phyloP scores from a whole-genome alignment of 1,140 invertebrate genomes.

The Euura lappo region DNA sequence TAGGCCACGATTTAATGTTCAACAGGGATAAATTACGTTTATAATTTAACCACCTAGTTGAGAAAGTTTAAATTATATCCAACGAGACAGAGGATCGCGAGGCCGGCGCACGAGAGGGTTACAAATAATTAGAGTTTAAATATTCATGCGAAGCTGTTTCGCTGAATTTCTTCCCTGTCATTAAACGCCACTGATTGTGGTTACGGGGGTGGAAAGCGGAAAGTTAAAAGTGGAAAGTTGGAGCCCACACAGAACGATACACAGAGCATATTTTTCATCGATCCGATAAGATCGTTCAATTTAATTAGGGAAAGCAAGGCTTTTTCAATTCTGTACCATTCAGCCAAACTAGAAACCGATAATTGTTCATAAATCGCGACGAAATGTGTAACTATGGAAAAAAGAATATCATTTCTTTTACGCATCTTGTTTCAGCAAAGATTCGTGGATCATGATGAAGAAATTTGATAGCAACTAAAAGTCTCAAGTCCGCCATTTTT shows the following conservation, averaged over 20 bases:
- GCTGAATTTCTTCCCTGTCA: not conserved
- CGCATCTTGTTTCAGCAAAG: too few species aligned
- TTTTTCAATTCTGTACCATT: not conserved
- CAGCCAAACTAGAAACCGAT: not conserved
- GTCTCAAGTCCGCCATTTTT: too few species aligned
- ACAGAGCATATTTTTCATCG: too few species aligned
- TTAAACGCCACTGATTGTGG: not conserved
- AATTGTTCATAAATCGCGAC: not conserved
- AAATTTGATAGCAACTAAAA: too few species aligned
- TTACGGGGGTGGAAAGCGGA: not conserved
- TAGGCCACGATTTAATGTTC: slow-evolving; percentile 29
- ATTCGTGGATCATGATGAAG: too few species aligned
- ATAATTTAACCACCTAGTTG: slow-evolving; percentile 51
- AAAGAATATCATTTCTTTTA: not conserved
- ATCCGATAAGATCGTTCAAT: too few species aligned
- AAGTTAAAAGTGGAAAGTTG: too few species aligned
- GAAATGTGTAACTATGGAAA: not conserved
- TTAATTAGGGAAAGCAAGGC: too few species aligned
- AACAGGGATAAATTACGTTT: slow-evolving; percentile 43
- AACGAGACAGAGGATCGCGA: slow-evolving; percentile 21
- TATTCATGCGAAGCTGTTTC: slow-evolving; percentile 37
- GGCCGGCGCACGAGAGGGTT: slow-evolving; percentile 29
- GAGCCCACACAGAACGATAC: too few species aligned
- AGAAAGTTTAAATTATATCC: slow-evolving; percentile 57
- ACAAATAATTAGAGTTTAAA: slow-evolving; percentile 57